Percentiles rank a stretch among this genome's conserved stretches.
Evolutionary conservation across 2,888 invertebrate genomes (phyloP).

Genomic region (Atherix ibis): DNA sequence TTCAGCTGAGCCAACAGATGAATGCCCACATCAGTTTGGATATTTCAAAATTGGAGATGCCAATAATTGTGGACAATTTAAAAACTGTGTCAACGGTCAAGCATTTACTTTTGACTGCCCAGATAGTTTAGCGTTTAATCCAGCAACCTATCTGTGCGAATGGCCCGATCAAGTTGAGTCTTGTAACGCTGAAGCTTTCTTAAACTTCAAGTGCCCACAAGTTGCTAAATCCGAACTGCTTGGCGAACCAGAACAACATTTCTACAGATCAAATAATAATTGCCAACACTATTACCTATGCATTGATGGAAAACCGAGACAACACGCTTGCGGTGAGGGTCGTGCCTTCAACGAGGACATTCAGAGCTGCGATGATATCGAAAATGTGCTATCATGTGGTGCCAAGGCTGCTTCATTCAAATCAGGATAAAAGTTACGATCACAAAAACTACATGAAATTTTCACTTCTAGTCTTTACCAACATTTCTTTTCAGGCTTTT

Average conservation of each 20-base stretch:
- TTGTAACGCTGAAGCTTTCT: conserved; percentile 60
- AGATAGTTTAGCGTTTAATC: conserved; percentile 66
- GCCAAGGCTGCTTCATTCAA: too few relatives aligned
- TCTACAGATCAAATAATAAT: conserved; percentile 40
- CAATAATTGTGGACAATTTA: conserved; percentile 57
- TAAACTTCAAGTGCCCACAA: conserved; percentile 65
- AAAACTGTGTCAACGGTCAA: conserved; percentile 64
- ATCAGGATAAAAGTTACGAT: too few relatives aligned
- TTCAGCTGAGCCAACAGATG: conserved; percentile 43
- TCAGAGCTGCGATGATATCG: not conserved
- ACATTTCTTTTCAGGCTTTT: too few relatives aligned
- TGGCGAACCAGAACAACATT: conserved; percentile 24
- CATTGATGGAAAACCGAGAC: conserved; percentile 54
- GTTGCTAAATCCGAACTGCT: conserved; percentile 27
- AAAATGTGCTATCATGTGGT: too few relatives aligned
- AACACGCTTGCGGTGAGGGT: conserved; percentile 60
- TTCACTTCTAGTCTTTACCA: too few relatives aligned
- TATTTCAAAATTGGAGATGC: conserved; percentile 54
- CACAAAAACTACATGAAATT: too few relatives aligned
- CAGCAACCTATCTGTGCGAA: conserved; percentile 60
- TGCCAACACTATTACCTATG: conserved; percentile 73
- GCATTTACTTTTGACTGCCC: conserved; percentile 61
- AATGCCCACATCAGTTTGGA: conserved; percentile 45
- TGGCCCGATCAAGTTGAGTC: conserved; percentile 73
- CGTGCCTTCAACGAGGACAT: conserved; percentile 47